Evolutionary conservation across 2,113 vertebrate species (phyloP).

Genomic region (Phrynocephalus versicolor): DNA sequence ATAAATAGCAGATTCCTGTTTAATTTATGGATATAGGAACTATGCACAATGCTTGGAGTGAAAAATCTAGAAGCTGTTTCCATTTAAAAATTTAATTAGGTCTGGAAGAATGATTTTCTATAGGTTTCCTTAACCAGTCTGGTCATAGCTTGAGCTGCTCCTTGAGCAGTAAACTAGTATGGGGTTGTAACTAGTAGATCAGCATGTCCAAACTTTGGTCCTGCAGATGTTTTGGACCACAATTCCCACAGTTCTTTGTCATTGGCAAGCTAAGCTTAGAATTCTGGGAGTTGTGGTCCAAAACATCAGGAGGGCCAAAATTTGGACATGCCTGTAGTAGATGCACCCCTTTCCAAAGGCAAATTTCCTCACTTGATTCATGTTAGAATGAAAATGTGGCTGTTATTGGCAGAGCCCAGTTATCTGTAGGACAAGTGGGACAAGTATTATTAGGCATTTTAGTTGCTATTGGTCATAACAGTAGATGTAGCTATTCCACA

Average conservation of each 20-base stretch:
- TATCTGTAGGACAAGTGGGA: too few species aligned
- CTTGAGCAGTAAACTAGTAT: constrained; percentile 35
- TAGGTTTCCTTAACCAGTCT: neutral
- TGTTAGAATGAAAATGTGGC: neutral
- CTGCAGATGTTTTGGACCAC: too few species aligned
- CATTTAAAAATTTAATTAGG: constrained; percentile 40
- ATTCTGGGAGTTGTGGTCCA: too few species aligned
- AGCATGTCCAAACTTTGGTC: too few species aligned
- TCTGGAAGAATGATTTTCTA: neutral
- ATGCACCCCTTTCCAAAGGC: constrained; percentile 32
- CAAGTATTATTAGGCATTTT: neutral
- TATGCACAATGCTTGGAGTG: constrained; percentile 3
- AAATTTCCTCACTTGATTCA: neutral
- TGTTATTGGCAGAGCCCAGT: neutral
- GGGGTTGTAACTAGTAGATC: constrained; percentile 18
- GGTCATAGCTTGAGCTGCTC: neutral
- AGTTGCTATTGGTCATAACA: neutral
- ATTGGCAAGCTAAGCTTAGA: too few species aligned
- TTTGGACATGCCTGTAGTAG: too few species aligned
- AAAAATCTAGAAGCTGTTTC: constrained; percentile 1
- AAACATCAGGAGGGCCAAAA: too few species aligned
- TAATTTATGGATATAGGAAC: neutral
- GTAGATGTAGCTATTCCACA: too few species aligned
- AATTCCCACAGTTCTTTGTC: too few species aligned
- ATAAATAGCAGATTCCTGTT: neutral